phyloP scores from a whole-genome alignment of 2,113 vertebrate species.

The Lota lota region DNA sequence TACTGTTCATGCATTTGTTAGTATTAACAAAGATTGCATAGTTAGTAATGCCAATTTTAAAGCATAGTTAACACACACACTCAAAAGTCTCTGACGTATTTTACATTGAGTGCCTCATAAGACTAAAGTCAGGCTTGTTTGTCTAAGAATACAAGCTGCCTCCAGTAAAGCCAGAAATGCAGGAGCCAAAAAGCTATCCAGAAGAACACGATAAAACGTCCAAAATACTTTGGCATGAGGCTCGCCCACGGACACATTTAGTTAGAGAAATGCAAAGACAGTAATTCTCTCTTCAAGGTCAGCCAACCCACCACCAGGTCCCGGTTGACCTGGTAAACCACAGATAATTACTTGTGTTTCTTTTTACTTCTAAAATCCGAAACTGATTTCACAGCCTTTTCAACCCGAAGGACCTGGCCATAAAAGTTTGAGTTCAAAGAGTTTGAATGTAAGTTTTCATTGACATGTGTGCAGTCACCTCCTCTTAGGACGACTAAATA shows the following conservation, averaged over 20 bases:
- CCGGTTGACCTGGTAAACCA: slow-evolving; percentile 22
- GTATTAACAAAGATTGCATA: not conserved
- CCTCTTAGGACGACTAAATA: slow-evolving; percentile 1
- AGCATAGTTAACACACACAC: not conserved
- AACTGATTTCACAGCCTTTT: slow-evolving; percentile 33
- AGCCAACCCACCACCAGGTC: slow-evolving; percentile 21
- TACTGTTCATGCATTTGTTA: not conserved
- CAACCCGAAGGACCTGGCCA: slow-evolving; percentile 28
- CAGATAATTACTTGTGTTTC: slow-evolving; percentile 24
- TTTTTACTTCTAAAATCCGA: slow-evolving; percentile 26
- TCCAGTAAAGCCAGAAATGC: not conserved
- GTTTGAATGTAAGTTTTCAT: slow-evolving; percentile 20
- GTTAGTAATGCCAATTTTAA: not conserved
- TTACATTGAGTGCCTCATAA: not conserved
- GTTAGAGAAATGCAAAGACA: slow-evolving; percentile 4
- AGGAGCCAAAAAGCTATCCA: not conserved
- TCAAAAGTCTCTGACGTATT: not conserved
- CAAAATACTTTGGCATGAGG: slow-evolving; percentile 6
- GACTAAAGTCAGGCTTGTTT: slow-evolving; percentile 11
- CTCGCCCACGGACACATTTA: slow-evolving; percentile 10
- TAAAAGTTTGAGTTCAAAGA: slow-evolving; percentile 37
- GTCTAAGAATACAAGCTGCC: not conserved
- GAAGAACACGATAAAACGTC: not conserved
- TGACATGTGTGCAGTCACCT: slow-evolving; percentile 27
- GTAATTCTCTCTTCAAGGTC: slow-evolving; percentile 32